phyloP scores from a whole-genome alignment of 2,888 invertebrate species.

The Platerodrilus igneus region DNA sequence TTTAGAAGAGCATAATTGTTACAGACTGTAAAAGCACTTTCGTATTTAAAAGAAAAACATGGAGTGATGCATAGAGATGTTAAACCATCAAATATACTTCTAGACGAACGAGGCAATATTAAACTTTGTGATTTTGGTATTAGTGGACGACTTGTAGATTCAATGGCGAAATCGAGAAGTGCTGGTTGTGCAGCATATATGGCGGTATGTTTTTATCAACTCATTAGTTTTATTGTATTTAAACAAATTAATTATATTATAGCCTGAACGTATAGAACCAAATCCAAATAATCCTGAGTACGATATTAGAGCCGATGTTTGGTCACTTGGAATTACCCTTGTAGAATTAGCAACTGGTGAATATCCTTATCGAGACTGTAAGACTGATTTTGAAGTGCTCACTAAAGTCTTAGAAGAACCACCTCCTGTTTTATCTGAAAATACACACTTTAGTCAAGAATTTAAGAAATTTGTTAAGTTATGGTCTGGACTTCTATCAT shows the following conservation, averaged over 20 bases:
- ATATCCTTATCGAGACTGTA: constrained; percentile 92
- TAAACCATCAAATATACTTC: constrained; percentile 96
- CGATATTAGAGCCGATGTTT: constrained; percentile 98
- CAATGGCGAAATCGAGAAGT: constrained; percentile 94
- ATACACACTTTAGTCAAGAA: constrained; percentile 73
- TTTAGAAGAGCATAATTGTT: constrained; percentile 27
- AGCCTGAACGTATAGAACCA: constrained; percentile 97
- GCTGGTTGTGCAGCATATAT: constrained; percentile 99
- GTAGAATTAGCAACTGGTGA: constrained; percentile 96
- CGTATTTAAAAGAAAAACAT: constrained; percentile 95
- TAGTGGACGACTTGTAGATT: constrained; percentile 95
- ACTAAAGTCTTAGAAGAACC: constrained; percentile 84
- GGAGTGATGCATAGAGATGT: constrained; percentile 98
- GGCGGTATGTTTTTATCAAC: constrained; percentile 67
- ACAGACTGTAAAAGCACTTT: constrained; percentile 90
- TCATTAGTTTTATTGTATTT: constrained; percentile 3
- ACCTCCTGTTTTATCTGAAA: constrained; percentile 77
- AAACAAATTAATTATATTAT: constrained; percentile 21
- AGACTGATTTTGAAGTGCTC: constrained; percentile 96
- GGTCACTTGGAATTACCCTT: constrained; percentile 95
- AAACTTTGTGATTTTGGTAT: constrained; percentile 99
- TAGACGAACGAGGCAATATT: constrained; percentile 91
- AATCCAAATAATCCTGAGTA: constrained; percentile 92
- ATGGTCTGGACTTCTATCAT: constrained; percentile 57
- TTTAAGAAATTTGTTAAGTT: constrained; percentile 88